Evolutionary conservation across 1,140 invertebrate genomes (phyloP).

Genomic region (Bemisia tabaci): DNA sequence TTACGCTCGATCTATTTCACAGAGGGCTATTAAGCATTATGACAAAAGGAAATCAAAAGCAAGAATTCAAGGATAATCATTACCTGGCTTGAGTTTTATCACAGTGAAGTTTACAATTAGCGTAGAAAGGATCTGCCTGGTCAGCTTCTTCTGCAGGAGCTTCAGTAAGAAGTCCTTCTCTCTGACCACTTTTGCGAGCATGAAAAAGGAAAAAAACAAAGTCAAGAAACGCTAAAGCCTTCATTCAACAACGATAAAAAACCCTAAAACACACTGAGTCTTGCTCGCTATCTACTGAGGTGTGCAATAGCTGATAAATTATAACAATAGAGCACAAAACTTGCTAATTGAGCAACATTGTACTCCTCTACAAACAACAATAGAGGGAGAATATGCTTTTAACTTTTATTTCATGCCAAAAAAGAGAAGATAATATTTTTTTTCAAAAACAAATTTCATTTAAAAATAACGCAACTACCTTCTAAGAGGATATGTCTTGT

Average conservation of each 20-base stretch:
- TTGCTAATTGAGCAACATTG: too few relatives aligned
- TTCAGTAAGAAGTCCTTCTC: slow-evolving; percentile 81
- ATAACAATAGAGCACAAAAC: not conserved
- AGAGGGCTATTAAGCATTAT: too few relatives aligned
- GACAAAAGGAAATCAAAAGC: too few relatives aligned
- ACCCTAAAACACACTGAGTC: not conserved
- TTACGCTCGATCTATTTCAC: too few relatives aligned
- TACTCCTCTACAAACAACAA: too few relatives aligned
- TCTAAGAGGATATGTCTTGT: too few relatives aligned
- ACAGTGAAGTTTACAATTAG: slow-evolving; percentile 85
- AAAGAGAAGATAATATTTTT: too few relatives aligned
- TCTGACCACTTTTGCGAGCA: slow-evolving; percentile 92
- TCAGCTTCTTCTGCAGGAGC: slow-evolving; percentile 85
- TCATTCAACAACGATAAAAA: not conserved
- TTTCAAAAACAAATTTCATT: too few relatives aligned
- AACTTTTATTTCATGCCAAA: too few relatives aligned
- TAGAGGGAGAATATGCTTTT: too few relatives aligned
- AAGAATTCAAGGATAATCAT: too few relatives aligned
- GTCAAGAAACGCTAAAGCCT: slow-evolving; percentile 8
- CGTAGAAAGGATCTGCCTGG: slow-evolving; percentile 93
- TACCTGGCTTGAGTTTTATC: slow-evolving; percentile 60
- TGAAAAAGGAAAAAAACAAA: slow-evolving; percentile 23
- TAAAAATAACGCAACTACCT: too few relatives aligned
- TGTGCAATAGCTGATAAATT: not conserved
- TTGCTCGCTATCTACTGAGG: not conserved